phyloP scores from a whole-genome alignment of 1,140 invertebrate genomes.

The Bombus picipes region DNA sequence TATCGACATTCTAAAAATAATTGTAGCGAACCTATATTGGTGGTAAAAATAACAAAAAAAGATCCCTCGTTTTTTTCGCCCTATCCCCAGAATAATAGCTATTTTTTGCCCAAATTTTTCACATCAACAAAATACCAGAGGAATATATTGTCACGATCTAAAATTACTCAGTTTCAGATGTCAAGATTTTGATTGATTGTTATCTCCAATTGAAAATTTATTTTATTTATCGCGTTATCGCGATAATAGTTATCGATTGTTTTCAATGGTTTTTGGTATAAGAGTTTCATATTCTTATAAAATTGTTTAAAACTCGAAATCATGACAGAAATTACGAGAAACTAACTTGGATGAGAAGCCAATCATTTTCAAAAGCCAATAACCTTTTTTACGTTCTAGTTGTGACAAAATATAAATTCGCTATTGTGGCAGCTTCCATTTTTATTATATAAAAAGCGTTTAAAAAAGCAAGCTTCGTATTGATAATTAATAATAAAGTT shows the following conservation, averaged over 20 bases:
- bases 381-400: too few relatives aligned
- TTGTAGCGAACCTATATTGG: too few relatives aligned
- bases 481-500: too few relatives aligned
- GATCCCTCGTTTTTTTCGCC: not conserved
- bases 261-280: not conserved
- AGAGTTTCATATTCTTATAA: too few relatives aligned
- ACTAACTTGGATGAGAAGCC: not conserved
- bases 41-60: not conserved
- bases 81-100: not conserved
- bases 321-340: not conserved
- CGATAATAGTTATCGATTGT: not conserved
- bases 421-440: too few relatives aligned
- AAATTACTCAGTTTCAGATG: not conserved
- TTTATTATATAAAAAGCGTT: too few relatives aligned
- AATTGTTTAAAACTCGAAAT: not conserved
- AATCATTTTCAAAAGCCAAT: too few relatives aligned
- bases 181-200: not conserved
- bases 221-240: not conserved
- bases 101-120: not conserved
- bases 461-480: too few relatives aligned
- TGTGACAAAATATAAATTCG: too few relatives aligned
- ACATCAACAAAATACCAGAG: not conserved
- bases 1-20: not conserved
- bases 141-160: not conserved
- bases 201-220: not conserved